Conservation (phyloP, 2,888 invertebrate genomes). For the Protula sp. region DNA sequence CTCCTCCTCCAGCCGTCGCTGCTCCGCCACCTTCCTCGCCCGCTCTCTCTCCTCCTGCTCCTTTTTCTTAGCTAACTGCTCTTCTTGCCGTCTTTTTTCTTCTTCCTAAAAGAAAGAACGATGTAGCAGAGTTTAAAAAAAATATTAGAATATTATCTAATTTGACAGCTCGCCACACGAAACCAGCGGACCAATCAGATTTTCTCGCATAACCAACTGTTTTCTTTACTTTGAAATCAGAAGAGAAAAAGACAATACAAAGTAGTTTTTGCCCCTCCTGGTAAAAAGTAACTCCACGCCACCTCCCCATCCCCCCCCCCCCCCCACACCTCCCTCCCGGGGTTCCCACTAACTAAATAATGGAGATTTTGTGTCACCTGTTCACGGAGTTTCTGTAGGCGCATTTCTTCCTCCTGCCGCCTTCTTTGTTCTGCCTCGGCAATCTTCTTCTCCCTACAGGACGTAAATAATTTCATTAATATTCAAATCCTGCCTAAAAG, state of each 20-base stretch:
- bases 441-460: constrained; percentile 9
- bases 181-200: no score
- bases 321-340: no score
- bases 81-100: neutral
- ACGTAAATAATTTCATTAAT: neutral
- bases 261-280: no score
- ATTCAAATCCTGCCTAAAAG: no score
- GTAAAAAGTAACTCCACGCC: no score
- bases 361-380: no score
- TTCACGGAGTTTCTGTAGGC: constrained; percentile 4
- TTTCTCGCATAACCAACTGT: no score
- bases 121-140: neutral
- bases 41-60: constrained; percentile 15
- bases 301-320: no score
- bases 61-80: neutral
- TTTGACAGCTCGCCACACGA: no score
- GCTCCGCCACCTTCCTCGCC: constrained; percentile 5
- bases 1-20: constrained; percentile 5
- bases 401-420: constrained; percentile 10
- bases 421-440: constrained; percentile 10
- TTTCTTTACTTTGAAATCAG: no score
- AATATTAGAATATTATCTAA: neutral
- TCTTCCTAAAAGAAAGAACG: neutral
- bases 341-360: no score
- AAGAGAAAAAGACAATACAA: no score